phyloP scores from a whole-genome alignment of 2,888 invertebrate genomes.

The Linyphia triangularis region DNA sequence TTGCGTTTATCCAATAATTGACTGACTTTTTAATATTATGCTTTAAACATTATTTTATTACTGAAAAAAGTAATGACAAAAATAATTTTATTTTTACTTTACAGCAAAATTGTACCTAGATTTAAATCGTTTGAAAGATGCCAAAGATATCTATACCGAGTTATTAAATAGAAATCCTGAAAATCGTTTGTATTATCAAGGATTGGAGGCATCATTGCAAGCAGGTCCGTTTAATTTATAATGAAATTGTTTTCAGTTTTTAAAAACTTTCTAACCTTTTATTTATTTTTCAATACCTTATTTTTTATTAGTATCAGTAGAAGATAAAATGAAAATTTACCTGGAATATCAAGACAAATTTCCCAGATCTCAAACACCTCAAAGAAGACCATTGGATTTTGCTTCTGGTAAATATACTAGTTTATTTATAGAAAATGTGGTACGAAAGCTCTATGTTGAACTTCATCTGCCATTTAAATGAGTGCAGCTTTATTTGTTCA shows the following conservation, averaged over 20 bases:
- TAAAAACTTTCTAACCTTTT: too few relatives aligned
- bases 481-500: too few relatives aligned
- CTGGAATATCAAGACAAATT: conserved; percentile 87
- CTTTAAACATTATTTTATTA: too few relatives aligned
- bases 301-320: conserved; percentile 81
- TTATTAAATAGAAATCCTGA: conserved; percentile 96
- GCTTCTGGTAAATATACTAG: conserved; percentile 83
- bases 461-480: too few relatives aligned
- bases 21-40: too few relatives aligned
- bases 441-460: too few relatives aligned
- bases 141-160: conserved; percentile 89
- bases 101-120: conserved; percentile 81
- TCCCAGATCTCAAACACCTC: conserved; percentile 92
- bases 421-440: not conserved
- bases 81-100: conserved; percentile 70
- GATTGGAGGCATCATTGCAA: conserved; percentile 90
- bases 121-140: conserved; percentile 84
- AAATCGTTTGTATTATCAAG: conserved; percentile 94
- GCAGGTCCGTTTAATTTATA: conserved; percentile 81
- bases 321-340: conserved; percentile 90
- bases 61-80: too few relatives aligned
- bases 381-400: conserved; percentile 92
- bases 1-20: too few relatives aligned
- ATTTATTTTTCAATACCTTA: conserved; percentile 1
- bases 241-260: too few relatives aligned